These are phyloP conservation scores for Phaonia tiefii DNA, from an alignment of 2,888 invertebrate species.

Conservation along the genomic window DNA sequence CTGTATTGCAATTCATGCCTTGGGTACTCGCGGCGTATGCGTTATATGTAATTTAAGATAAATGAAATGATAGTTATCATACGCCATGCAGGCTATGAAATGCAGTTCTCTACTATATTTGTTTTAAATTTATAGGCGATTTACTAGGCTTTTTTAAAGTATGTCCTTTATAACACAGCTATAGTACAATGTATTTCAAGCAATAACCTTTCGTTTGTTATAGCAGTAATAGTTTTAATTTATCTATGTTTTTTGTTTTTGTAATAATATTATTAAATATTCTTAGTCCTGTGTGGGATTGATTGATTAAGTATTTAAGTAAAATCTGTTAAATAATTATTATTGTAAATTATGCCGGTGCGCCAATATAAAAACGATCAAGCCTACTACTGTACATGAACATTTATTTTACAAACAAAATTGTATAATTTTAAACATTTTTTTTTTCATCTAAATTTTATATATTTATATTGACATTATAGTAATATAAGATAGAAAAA, in stretches of 20 bases:
- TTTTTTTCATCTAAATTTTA: constrained; percentile 20
- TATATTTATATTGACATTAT: constrained; percentile 64
- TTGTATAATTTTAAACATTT: neutral
- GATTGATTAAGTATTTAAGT: neutral
- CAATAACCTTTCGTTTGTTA: too few relatives aligned
- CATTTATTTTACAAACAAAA: constrained; percentile 4
- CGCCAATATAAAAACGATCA: constrained; percentile 32
- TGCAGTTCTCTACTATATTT: too few relatives aligned
- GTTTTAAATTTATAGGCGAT: too few relatives aligned
- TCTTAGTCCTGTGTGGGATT: neutral
- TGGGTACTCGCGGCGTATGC: too few relatives aligned
- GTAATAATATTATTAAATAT: constrained; percentile 9
- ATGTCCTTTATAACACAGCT: too few relatives aligned
- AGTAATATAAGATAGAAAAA: constrained; percentile 47
- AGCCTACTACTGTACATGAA: constrained; percentile 59
- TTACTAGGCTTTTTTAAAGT: too few relatives aligned
- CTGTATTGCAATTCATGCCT: too few relatives aligned
- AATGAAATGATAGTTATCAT: too few relatives aligned
- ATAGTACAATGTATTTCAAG: too few relatives aligned
- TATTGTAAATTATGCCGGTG: constrained; percentile 44
- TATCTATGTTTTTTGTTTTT: neutral
- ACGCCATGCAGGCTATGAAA: too few relatives aligned
- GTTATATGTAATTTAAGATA: too few relatives aligned
- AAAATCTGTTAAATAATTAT: neutral
- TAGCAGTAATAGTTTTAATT: neutral